phyloP scores from a whole-genome alignment of 23 tunicate species.

The Clavelina lepadiformis region DNA sequence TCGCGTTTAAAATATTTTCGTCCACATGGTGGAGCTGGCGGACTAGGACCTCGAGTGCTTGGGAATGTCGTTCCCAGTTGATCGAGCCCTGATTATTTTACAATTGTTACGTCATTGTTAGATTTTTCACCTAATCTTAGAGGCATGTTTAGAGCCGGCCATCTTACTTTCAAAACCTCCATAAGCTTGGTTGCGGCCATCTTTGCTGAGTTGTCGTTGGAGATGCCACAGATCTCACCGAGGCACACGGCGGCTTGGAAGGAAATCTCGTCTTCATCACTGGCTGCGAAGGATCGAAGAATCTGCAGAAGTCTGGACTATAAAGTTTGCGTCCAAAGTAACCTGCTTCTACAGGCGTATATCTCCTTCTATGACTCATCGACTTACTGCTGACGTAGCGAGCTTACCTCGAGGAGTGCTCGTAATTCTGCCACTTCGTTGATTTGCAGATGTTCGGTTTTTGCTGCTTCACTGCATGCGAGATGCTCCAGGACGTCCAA shows the following conservation, averaged over 20 bases:
- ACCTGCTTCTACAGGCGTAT: not conserved
- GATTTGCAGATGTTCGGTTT: slow-evolving; percentile 3
- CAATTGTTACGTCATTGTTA: not conserved
- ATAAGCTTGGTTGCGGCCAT: slow-evolving; percentile 25
- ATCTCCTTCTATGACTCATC: not conserved
- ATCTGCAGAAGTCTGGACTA: not conserved
- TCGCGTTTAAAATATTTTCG: slow-evolving; percentile 35
- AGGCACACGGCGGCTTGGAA: slow-evolving; percentile 74
- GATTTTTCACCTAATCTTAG: not conserved
- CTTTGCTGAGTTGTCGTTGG: slow-evolving; percentile 21
- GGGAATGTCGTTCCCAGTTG: slow-evolving; percentile 68
- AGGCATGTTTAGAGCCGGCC: too few relatives aligned
- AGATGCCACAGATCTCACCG: slow-evolving; percentile 60
- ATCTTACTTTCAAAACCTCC: slow-evolving; percentile 30
- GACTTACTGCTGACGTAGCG: too few relatives aligned
- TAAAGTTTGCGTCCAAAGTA: too few relatives aligned
- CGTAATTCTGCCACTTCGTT: slow-evolving; percentile 25
- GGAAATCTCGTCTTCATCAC: slow-evolving; percentile 37
- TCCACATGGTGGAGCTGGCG: slow-evolving; percentile 39
- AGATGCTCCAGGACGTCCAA: slow-evolving; percentile 42
- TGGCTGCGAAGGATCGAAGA: slow-evolving; percentile 16
- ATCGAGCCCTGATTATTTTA: slow-evolving; percentile 34
- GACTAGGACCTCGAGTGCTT: slow-evolving; percentile 58
- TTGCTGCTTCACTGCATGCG: slow-evolving; percentile 41
- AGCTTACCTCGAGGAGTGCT: slow-evolving; percentile 31